Conservation (phyloP, 2,888 invertebrate genomes). For the Eristalis tenax region DNA sequence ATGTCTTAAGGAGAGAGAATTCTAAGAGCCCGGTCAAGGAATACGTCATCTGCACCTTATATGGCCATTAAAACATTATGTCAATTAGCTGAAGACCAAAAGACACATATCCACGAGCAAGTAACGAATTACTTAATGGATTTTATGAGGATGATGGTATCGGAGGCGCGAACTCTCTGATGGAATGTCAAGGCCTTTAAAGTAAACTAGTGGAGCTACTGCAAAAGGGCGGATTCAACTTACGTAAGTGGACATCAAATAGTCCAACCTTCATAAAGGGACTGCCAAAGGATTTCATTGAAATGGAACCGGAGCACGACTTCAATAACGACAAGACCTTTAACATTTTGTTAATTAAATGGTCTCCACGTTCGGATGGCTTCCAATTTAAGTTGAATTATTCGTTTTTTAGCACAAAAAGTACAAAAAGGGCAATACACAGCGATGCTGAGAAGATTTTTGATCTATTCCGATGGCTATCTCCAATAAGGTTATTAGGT, state of each 20-base stretch:
- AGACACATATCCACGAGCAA: not conserved
- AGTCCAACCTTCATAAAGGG: no score
- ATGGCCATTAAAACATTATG: no score
- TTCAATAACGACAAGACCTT: not conserved
- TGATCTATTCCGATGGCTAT: not conserved
- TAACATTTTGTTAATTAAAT: not conserved
- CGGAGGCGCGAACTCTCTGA: not conserved
- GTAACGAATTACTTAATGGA: not conserved
- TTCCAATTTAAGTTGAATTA: not conserved
- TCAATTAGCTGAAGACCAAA: not conserved
- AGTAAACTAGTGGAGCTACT: not conserved
- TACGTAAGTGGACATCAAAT: no score
- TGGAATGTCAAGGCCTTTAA: not conserved
- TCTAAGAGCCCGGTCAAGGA: no score
- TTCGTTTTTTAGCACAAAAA: not conserved
- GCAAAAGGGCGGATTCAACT: not conserved
- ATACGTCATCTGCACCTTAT: no score
- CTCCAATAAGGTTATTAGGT: not conserved
- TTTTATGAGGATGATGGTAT: not conserved
- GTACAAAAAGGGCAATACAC: not conserved
- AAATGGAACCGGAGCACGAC: conserved; percentile 1
- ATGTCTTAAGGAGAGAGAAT: no score
- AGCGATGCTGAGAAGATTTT: not conserved
- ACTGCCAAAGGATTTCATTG: no score
- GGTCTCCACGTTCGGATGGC: not conserved